These are phyloP conservation scores for Gymnothorax reevesii DNA, from an alignment of 2,797 vertebrate genomes.

Conservation along the genomic window DNA sequence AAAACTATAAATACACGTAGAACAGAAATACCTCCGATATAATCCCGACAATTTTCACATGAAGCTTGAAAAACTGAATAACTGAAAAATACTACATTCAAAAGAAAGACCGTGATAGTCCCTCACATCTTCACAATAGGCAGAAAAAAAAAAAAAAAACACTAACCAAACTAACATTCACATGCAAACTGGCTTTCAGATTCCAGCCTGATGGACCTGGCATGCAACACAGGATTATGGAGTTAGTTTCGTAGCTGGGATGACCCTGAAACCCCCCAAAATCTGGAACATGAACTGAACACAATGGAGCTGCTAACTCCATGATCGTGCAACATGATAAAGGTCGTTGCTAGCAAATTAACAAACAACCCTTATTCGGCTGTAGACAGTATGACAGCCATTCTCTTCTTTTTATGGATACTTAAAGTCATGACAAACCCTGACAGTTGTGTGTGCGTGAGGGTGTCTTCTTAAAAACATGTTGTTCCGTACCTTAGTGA, in stretches of 20 bases:
- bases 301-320: too few relatives aligned
- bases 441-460: neutral
- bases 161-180: neutral
- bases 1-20: neutral
- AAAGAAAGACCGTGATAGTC: neutral
- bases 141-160: too few relatives aligned
- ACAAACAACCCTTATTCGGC: neutral
- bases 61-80: too few relatives aligned
- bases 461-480: too few relatives aligned
- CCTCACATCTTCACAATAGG: neutral
- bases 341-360: neutral
- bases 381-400: neutral
- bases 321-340: too few relatives aligned
- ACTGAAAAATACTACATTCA: too few relatives aligned
- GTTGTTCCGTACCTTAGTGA: constrained; percentile 82
- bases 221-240: too few relatives aligned
- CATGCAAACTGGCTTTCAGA: neutral
- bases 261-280: too few relatives aligned
- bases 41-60: neutral
- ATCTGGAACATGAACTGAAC: too few relatives aligned
- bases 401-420: neutral
- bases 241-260: too few relatives aligned
- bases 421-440: neutral
- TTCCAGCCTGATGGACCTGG: neutral
- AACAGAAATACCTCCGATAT: neutral